phyloP scores from a whole-genome alignment of 1,140 invertebrate species.

The Asobara japonica region DNA sequence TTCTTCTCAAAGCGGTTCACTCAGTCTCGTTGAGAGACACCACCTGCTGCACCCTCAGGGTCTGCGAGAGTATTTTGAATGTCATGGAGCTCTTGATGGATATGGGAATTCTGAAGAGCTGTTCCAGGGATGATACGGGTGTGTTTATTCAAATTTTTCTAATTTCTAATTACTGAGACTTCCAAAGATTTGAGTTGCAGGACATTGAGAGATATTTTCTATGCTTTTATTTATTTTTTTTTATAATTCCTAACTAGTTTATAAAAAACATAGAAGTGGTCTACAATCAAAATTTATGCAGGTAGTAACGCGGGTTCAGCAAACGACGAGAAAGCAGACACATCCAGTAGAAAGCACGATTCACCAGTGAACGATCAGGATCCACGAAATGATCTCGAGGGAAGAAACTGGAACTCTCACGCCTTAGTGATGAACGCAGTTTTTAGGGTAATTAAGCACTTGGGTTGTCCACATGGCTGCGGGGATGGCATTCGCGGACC shows the following conservation, averaged over 20 bases:
- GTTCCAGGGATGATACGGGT: conserved; percentile 63
- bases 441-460: conserved; percentile 82
- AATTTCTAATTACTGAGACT: too few species aligned
- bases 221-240: too few species aligned
- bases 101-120: conserved; percentile 81
- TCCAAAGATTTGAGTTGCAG: too few species aligned
- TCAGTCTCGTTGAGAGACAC: conserved; percentile 81
- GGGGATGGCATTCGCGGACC: conserved; percentile 85
- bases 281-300: too few species aligned
- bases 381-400: conserved; percentile 55
- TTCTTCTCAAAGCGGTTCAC: conserved; percentile 91
- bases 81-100: conserved; percentile 89
- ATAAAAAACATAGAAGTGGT: too few species aligned
- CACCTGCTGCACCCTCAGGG: conserved; percentile 80
- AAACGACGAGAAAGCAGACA: conserved; percentile 57
- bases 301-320: conserved; percentile 45
- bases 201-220: too few species aligned
- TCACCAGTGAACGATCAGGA: conserved; percentile 67
- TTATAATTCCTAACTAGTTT: too few species aligned
- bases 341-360: conserved; percentile 64
- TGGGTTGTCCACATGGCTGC: conserved; percentile 94
- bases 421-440: conserved; percentile 67
- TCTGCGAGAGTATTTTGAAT: conserved; percentile 91
- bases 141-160: too few species aligned
- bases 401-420: conserved; percentile 62